Evolutionary conservation across 2,888 invertebrate species (phyloP).

Genomic region (Synanthedon vespiformis): DNA sequence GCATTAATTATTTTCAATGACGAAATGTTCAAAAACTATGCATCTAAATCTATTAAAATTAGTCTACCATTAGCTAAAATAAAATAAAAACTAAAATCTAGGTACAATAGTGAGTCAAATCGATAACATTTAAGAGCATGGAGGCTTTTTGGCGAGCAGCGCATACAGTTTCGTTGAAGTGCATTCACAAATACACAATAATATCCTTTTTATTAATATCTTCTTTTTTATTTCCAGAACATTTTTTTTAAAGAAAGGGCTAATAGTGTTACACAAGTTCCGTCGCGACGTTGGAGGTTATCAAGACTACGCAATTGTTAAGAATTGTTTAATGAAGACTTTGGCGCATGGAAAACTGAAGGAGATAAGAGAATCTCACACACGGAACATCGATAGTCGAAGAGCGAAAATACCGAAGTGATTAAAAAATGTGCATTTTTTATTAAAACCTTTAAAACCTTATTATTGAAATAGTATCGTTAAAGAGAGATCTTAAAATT

Average conservation of each 20-base stretch:
- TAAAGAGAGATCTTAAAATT: too few species aligned
- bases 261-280: neutral
- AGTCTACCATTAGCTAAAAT: constrained; percentile 34
- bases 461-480: too few species aligned
- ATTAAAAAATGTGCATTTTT: too few species aligned
- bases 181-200: constrained; percentile 37
- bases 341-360: too few species aligned
- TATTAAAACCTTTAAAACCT: too few species aligned
- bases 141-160: constrained; percentile 43
- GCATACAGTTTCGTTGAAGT: constrained; percentile 30
- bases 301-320: neutral
- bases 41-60: constrained; percentile 24
- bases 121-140: constrained; percentile 25
- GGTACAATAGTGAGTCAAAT: constrained; percentile 12
- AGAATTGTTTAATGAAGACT: neutral
- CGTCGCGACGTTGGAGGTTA: too few species aligned
- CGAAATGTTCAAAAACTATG: constrained; percentile 6
- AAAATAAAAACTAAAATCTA: constrained; percentile 27
- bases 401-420: too few species aligned
- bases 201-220: neutral
- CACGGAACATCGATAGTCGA: too few species aligned
- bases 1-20: too few species aligned
- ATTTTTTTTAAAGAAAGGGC: neutral
- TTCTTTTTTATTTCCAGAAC: neutral
- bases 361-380: too few species aligned